Conservation (phyloP, 2,797 vertebrate genomes). For the Acrossocheilus fasciatus region DNA sequence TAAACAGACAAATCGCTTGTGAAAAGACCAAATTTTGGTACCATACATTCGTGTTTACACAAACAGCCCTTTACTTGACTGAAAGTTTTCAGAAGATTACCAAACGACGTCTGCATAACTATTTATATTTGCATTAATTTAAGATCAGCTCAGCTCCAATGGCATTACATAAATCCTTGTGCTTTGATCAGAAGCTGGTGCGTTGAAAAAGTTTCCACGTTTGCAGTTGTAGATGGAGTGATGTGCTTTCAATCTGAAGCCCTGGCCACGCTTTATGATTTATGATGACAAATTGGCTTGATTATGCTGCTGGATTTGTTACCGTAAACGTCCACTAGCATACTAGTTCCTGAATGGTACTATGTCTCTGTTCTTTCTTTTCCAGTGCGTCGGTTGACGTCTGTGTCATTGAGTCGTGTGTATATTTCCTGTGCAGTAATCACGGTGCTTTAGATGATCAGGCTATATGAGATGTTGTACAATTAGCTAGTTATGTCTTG, state of each 20-base stretch:
- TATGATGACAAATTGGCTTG: neutral
- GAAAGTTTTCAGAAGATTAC: neutral
- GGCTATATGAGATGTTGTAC: slow-evolving; percentile 55
- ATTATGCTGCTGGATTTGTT: slow-evolving; percentile 5
- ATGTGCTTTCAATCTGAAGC: neutral
- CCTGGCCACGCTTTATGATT: neutral
- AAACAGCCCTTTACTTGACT: neutral
- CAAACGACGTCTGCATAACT: neutral
- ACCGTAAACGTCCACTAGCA: neutral
- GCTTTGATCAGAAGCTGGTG: neutral
- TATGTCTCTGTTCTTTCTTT: slow-evolving; percentile 22
- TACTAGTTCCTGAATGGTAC: neutral
- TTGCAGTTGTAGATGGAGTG: neutral
- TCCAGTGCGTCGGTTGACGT: neutral
- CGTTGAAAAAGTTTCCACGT: neutral
- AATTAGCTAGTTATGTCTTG: slow-evolving; percentile 59
- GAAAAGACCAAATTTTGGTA: neutral
- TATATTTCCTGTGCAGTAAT: slow-evolving; percentile 54
- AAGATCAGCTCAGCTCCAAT: neutral
- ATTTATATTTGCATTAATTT: neutral
- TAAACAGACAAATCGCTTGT: neutral
- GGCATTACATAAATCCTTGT: no score
- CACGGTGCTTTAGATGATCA: slow-evolving; percentile 25
- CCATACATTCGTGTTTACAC: neutral
- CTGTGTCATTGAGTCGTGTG: neutral